Percentiles rank a stretch among this genome's conserved stretches.
Conservation (phyloP, 2,797 vertebrate species). For the Sarcoramphus papa region DNA sequence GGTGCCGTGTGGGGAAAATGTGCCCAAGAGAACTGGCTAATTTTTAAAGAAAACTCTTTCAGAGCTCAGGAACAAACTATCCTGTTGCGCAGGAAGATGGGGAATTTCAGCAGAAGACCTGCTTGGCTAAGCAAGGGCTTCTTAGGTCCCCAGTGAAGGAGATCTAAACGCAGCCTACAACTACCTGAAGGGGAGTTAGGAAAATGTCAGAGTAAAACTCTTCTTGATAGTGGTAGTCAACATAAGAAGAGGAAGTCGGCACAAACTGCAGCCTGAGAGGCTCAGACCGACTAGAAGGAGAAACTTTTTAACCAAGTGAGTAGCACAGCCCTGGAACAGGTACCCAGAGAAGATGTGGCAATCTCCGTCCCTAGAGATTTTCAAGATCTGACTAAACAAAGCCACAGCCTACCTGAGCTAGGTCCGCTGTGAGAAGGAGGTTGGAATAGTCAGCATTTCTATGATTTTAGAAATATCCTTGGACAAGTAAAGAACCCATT, state of each 20-base stretch:
- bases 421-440: background rate
- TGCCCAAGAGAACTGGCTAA: background rate
- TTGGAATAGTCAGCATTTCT: background rate
- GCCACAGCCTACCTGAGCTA: background rate
- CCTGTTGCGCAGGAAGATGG: background rate
- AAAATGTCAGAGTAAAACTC: background rate
- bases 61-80: background rate
- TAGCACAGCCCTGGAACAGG: background rate
- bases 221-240: background rate
- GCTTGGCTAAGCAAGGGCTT: background rate
- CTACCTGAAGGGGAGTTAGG: background rate
- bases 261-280: background rate
- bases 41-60: background rate
- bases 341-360: background rate
- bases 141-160: background rate
- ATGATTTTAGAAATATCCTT: background rate
- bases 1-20: background rate
- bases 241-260: background rate
- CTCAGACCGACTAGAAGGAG: background rate
- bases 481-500: background rate
- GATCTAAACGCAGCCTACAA: background rate
- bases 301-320: background rate
- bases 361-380: background rate
- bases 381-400: background rate
- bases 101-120: background rate